Conservation (phyloP, 2,888 invertebrate genomes). For the Aleiodes alternator region DNA sequence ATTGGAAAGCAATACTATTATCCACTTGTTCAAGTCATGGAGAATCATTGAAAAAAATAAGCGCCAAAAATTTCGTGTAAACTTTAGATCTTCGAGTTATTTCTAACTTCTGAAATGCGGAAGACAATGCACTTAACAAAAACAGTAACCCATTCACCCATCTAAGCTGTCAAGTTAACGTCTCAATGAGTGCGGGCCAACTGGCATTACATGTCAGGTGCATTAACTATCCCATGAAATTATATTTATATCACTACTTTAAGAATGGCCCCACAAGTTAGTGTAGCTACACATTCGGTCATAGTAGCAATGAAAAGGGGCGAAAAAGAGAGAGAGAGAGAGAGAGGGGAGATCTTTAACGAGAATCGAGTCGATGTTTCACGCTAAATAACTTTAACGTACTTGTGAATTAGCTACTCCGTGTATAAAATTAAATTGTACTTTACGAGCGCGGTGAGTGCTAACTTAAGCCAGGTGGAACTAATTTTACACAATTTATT, state of each 20-base stretch:
- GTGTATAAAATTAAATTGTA: slow-evolving; percentile 33
- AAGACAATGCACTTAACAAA: slow-evolving; percentile 33
- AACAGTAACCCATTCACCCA: slow-evolving; percentile 36
- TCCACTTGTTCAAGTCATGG: no score
- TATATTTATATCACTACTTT: slow-evolving; percentile 60
- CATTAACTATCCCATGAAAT: slow-evolving; percentile 35
- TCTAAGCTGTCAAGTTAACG: slow-evolving; percentile 54
- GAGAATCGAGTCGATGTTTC: slow-evolving; percentile 59
- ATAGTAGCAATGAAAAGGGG: slow-evolving; percentile 26
- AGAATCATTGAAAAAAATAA: not conserved
- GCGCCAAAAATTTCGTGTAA: not conserved
- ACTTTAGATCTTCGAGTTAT: slow-evolving; percentile 1
- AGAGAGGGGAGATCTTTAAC: slow-evolving; percentile 56
- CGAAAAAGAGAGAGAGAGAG: slow-evolving; percentile 26
- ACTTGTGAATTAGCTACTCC: slow-evolving; percentile 28
- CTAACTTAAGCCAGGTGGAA: slow-evolving; percentile 55
- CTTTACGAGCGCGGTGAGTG: slow-evolving; percentile 54
- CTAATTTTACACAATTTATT: slow-evolving; percentile 39
- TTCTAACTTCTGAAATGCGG: slow-evolving; percentile 23
- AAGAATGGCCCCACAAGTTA: slow-evolving; percentile 38
- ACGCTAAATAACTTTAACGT: slow-evolving; percentile 40
- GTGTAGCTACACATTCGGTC: no score
- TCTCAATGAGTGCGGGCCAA: slow-evolving; percentile 69
- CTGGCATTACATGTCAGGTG: slow-evolving; percentile 69
- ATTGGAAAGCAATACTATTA: no score